Percentiles rank a stretch among this genome's conserved stretches.
Evolutionary conservation across 2,113 vertebrate genomes (phyloP).

Genomic region (Catharus minimus): DNA sequence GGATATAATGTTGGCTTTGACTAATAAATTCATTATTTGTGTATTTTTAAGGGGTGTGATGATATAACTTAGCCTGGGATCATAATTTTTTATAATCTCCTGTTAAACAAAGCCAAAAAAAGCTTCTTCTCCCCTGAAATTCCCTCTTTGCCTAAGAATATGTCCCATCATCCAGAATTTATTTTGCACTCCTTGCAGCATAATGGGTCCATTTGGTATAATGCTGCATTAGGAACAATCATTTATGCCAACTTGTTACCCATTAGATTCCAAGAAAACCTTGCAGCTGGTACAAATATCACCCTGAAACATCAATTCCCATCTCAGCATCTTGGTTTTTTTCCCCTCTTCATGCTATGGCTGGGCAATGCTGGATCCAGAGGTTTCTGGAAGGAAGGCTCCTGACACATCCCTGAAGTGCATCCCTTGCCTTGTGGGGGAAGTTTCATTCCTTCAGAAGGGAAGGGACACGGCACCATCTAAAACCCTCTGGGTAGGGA

Average conservation of each 20-base stretch:
- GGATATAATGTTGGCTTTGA: neutral
- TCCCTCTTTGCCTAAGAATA: conserved; percentile 11
- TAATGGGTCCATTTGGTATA: conserved; percentile 37
- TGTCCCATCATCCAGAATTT: conserved; percentile 36
- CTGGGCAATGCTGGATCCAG: neutral
- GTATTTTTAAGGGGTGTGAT: neutral
- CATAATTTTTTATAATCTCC: neutral
- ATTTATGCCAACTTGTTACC: conserved; percentile 17
- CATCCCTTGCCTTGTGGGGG: neutral
- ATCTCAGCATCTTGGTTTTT: neutral
- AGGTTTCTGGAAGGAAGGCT: neutral
- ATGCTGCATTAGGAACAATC: neutral
- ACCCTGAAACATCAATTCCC: neutral
- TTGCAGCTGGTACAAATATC: neutral
- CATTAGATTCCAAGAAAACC: conserved; percentile 23
- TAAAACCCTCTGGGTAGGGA: neutral
- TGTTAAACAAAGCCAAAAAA: conserved; percentile 9
- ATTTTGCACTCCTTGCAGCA: conserved; percentile 23
- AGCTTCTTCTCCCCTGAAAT: neutral
- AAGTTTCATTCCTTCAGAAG: neutral
- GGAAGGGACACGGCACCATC: neutral
- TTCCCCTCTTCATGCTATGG: neutral
- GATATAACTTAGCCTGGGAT: neutral
- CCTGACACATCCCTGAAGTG: accelerated
- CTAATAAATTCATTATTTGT: neutral